phyloP scores from a whole-genome alignment of 2,888 invertebrate species.

The Eulithis testata region DNA sequence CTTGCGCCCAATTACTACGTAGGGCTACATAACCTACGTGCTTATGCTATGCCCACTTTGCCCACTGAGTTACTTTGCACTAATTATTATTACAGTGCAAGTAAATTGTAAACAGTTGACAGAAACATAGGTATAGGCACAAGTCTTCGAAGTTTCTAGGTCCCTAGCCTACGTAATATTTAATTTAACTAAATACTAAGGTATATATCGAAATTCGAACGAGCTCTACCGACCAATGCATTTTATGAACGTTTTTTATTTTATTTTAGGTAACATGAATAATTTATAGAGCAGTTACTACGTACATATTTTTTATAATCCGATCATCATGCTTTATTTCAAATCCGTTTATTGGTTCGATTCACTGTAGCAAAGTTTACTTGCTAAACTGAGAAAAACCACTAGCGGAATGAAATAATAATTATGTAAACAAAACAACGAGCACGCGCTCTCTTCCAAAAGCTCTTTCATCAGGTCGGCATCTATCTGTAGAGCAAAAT shows the following conservation, averaged over 20 bases:
- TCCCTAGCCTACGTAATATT: not conserved
- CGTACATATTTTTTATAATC: too few relatives aligned
- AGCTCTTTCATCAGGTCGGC: constrained; percentile 17
- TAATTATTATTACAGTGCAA: not conserved
- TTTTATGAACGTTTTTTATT: too few relatives aligned
- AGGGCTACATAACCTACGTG: not conserved
- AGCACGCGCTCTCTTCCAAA: constrained; percentile 28
- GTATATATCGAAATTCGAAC: too few relatives aligned
- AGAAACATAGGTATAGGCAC: not conserved
- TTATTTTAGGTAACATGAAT: too few relatives aligned
- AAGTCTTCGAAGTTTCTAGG: not conserved
- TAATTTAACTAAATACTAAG: not conserved
- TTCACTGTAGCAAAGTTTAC: not conserved
- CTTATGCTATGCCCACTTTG: not conserved
- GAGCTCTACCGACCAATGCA: too few relatives aligned
- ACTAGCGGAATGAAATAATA: constrained; percentile 15
- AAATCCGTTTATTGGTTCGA: too few relatives aligned
- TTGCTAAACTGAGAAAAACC: constrained; percentile 16
- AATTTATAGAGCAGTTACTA: too few relatives aligned
- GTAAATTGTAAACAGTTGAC: too few relatives aligned
- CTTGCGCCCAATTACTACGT: constrained; percentile 57
- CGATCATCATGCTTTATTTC: too few relatives aligned
- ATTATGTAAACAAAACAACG: constrained; percentile 29
- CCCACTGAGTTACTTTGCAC: not conserved
- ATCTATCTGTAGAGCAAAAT: constrained; percentile 11